These are phyloP conservation scores for Sebastes nivosus DNA, from an alignment of 2,797 vertebrate species.

Conservation along the genomic window DNA sequence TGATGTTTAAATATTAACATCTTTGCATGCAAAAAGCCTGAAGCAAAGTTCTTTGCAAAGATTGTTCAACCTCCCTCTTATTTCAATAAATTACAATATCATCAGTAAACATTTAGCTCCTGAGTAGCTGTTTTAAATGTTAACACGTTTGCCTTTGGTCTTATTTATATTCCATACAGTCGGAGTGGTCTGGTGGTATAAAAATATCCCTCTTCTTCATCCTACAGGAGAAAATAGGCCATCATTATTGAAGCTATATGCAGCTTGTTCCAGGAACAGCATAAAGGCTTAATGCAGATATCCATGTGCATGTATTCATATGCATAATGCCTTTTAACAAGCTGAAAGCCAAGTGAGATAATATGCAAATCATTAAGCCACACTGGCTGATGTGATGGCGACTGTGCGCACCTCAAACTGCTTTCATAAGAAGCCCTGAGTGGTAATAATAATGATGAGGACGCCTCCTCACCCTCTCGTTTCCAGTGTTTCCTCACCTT, in stretches of 20 bases:
- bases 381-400: background rate
- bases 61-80: background rate
- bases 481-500: conserved; percentile 9
- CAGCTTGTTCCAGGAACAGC: conserved; percentile 43
- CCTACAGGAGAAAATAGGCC: conserved; percentile 64
- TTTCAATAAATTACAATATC: conserved; percentile 1
- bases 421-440: background rate
- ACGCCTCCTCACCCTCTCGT: background rate
- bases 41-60: background rate
- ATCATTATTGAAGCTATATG: conserved; percentile 28
- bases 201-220: conserved; percentile 62
- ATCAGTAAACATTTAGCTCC: background rate
- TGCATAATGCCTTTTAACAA: conserved; percentile 32
- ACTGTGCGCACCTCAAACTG: background rate
- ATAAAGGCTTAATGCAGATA: conserved; percentile 42
- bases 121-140: conserved; percentile 28
- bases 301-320: conserved; percentile 23
- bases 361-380: conserved; percentile 43
- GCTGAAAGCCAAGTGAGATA: conserved; percentile 39
- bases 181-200: conserved; percentile 32
- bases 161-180: conserved; percentile 49
- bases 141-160: conserved; percentile 45
- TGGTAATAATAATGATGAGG: background rate
- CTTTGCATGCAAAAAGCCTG: background rate
- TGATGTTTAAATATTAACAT: background rate